Evolutionary conservation across 2,113 vertebrate species (phyloP), one percentile per base, ranked within the genome.

Genomic region (Callipepla californica): DNA sequence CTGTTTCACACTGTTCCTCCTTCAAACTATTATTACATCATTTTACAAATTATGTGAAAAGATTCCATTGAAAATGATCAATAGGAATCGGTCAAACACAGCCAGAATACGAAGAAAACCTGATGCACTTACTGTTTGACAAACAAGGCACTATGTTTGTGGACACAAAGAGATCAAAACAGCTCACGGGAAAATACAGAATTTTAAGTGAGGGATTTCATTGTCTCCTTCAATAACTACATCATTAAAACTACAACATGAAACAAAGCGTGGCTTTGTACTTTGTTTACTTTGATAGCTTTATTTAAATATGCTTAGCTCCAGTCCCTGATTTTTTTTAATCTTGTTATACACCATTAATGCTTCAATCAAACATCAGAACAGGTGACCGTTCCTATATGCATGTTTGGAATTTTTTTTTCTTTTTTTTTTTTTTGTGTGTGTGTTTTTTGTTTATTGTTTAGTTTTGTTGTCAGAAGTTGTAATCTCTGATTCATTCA

Each of bases 61-160:
- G 90, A 58, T 66, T 75, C 73, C 62, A 90, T 40, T 93, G 87
- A 94, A 96, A 93, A 84, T 88, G 65, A 94, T 94, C 94, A 81
- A 90, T 84, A 78, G n/a, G 53, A 48, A 88, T 93, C 58, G 80
- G 40, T 85, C 34, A 57, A 65, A 89, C 19, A 51, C 82, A 90
- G 48, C 44, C 76, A 58, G 26, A 95, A 68, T 72, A 92, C 11
- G n/a, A 95, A 88, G 48, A 85, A 91, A 84, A 90, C 16, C 57
- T 90, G 58, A 81, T 81, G 32, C 20, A 34, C 88, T 95, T 86
- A 61, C 26, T 66, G 9, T 44, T 73, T 73, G 68, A 78, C 84
- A 92, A 91, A 77, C 21, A 85, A 86, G 36, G 18, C 18, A 16
- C 21, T 96, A 2, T 83, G 67, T 93, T 95, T 91, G 83, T 63